Conservation (phyloP, 1,140 invertebrate species). For the Drosophila ogumai region DNA sequence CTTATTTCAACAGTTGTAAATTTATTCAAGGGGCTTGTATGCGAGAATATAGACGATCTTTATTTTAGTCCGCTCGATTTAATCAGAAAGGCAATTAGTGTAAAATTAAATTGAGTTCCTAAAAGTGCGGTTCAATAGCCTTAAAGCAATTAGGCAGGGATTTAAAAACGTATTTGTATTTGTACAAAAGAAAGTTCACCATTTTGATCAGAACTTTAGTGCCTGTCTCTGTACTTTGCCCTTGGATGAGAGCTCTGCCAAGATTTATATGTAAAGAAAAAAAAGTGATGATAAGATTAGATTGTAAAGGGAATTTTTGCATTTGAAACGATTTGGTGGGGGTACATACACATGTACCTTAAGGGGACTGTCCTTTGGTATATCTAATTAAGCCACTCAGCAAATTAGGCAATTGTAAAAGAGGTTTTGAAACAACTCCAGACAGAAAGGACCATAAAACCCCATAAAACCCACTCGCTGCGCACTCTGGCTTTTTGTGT, state of each 20-base stretch:
- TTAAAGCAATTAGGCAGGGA: constrained; percentile 4
- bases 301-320: constrained; percentile 56
- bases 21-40: constrained; percentile 7
- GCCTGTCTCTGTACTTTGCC: constrained; percentile 15
- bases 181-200: constrained; percentile 14
- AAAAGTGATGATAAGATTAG: constrained; percentile 52
- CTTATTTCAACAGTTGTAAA: constrained; percentile 13
- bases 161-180: not conserved
- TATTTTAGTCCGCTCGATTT: constrained; percentile 4
- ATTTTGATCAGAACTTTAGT: constrained; percentile 8
- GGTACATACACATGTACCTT: not conserved
- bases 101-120: constrained; percentile 20
- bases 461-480: constrained; percentile 40
- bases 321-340: constrained; percentile 10
- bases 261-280: constrained; percentile 47
- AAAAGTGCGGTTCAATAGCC: constrained; percentile 10
- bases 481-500: constrained; percentile 31
- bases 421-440: constrained; percentile 22
- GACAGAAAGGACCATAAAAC: constrained; percentile 32
- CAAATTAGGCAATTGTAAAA: constrained; percentile 21
- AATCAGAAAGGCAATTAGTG: constrained; percentile 17
- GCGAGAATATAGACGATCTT: constrained; percentile 13
- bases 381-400: not conserved
- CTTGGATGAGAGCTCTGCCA: constrained; percentile 13
- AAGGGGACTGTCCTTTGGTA: not conserved